Conservation (phyloP, 53 echinoderm and acorn worm species). For the Paracentrotus lividus region DNA sequence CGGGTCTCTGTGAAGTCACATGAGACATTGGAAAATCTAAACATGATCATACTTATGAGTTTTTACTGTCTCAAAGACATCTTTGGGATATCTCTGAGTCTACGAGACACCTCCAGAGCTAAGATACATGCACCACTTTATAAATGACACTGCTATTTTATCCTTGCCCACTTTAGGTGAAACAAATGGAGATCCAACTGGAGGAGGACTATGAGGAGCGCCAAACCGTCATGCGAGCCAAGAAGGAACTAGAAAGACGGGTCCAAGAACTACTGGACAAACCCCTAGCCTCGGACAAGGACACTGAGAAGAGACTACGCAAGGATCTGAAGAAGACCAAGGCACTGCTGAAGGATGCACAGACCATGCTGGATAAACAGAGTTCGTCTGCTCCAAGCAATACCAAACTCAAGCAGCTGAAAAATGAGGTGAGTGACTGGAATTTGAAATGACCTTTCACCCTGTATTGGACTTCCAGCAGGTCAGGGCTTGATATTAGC, state of each 20-base stretch:
- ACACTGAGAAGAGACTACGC: slow-evolving; percentile 89
- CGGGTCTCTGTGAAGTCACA: too few relatives aligned
- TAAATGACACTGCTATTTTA: background rate
- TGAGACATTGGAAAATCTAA: too few relatives aligned
- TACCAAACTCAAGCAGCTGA: slow-evolving; percentile 90
- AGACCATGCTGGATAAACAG: slow-evolving; percentile 92
- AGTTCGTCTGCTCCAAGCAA: slow-evolving; percentile 86
- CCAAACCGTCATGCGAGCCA: slow-evolving; percentile 85
- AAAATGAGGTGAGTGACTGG: slow-evolving; percentile 85
- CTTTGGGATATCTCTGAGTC: too few relatives aligned
- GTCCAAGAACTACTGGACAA: slow-evolving; percentile 86
- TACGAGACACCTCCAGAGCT: too few relatives aligned
- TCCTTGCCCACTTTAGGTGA: slow-evolving; percentile 75
- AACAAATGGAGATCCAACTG: slow-evolving; percentile 91
- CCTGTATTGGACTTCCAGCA: too few relatives aligned
- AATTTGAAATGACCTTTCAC: background rate
- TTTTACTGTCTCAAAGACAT: too few relatives aligned
- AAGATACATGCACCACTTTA: too few relatives aligned
- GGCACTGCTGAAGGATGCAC: slow-evolving; percentile 91
- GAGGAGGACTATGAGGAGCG: slow-evolving; percentile 97
- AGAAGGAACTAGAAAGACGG: slow-evolving; percentile 88
- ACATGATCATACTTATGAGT: too few relatives aligned
- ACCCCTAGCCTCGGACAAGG: slow-evolving; percentile 77
- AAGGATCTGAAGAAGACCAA: slow-evolving; percentile 97
- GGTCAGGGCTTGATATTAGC: too few relatives aligned